Evolutionary conservation across 2,113 vertebrate genomes (phyloP).

Genomic region (Microtus ochrogaster): DNA sequence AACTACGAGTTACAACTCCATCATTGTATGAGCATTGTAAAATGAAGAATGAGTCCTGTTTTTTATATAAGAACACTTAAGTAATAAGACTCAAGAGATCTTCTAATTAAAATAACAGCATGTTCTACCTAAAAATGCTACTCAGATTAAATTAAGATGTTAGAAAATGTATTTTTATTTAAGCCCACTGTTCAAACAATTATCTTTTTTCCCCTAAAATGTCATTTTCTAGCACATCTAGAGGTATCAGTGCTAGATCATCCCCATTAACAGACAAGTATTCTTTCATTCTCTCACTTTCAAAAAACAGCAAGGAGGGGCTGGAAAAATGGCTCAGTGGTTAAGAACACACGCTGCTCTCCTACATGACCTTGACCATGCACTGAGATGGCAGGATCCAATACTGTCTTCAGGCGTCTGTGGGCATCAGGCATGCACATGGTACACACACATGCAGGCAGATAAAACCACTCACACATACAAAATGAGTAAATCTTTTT

Average conservation of each 20-base stretch:
- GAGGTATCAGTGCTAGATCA: not conserved
- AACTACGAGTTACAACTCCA: conserved; percentile 26
- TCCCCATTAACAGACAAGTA: conserved; percentile 12
- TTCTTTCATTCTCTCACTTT: conserved; percentile 9
- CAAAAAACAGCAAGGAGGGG: not conserved
- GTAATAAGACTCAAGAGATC: not conserved
- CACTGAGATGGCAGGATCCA: not conserved
- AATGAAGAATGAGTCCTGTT: not conserved
- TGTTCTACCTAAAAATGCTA: conserved; percentile 13
- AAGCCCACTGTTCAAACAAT: not conserved
- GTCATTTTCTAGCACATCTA: not conserved
- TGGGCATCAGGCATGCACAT: not conserved
- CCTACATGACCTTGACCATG: not conserved
- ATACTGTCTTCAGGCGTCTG: not conserved
- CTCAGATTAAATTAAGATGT: conserved; percentile 35
- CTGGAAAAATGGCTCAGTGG: not conserved
- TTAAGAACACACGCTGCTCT: not conserved
- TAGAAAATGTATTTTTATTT: conserved; percentile 14
- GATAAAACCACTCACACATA: not conserved
- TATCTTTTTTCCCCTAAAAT: not conserved
- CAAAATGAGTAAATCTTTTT: not conserved
- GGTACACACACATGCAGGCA: not conserved
- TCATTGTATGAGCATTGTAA: not conserved
- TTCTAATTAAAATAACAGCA: conserved; percentile 40
- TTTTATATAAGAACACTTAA: not conserved